Conservation (phyloP, 2,113 vertebrate species). For the Blennius ocellaris region DNA sequence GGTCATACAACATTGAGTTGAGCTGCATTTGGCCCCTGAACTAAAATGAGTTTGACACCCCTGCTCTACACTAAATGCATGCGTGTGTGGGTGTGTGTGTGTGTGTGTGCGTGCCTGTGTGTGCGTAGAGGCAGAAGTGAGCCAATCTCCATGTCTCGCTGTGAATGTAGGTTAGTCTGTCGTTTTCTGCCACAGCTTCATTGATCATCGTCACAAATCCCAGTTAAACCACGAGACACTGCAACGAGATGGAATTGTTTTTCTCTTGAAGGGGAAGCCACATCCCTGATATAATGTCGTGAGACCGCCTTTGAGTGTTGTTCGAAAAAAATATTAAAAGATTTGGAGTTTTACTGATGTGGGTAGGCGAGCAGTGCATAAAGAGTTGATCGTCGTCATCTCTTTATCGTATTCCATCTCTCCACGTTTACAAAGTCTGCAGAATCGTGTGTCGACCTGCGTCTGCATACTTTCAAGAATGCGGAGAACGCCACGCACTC, state of each 20-base stretch:
- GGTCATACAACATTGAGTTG: too few species aligned
- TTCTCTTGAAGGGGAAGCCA: neutral
- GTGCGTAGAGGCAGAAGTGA: too few species aligned
- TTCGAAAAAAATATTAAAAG: neutral
- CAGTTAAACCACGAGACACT: slow-evolving; percentile 1
- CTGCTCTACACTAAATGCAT: too few species aligned
- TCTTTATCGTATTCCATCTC: neutral
- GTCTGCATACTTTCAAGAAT: slow-evolving; percentile 56
- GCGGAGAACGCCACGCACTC: neutral
- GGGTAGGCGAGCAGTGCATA: too few species aligned
- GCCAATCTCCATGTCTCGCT: neutral
- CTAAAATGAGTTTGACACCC: too few species aligned
- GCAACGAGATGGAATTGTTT: neutral
- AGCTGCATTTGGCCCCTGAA: too few species aligned
- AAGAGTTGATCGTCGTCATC: neutral
- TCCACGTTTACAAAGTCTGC: neutral
- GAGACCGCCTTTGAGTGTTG: too few species aligned
- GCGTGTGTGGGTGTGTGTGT: too few species aligned
- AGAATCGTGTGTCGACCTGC: slow-evolving; percentile 51
- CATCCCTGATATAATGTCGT: too few species aligned
- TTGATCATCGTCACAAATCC: slow-evolving; percentile 14
- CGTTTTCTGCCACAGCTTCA: slow-evolving; percentile 16
- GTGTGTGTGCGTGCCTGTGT: too few species aligned
- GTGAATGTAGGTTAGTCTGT: slow-evolving; percentile 3
- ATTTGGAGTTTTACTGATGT: neutral